Base-by-base conservation (phyloP, 2,797 vertebrate species). In the Amniataba percoides region DNA sequence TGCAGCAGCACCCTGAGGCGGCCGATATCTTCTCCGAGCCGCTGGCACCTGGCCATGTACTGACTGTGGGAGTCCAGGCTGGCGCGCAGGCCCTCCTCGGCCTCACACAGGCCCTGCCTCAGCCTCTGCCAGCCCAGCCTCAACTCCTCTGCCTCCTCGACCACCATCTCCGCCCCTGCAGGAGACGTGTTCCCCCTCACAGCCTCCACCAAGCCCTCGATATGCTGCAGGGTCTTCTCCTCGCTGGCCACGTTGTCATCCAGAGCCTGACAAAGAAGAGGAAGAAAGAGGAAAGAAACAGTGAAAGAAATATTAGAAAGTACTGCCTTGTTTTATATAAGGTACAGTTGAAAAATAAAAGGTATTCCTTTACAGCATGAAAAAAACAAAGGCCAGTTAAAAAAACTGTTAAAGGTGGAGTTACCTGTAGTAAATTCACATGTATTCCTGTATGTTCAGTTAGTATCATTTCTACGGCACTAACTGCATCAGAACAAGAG, bases 181-280 rank as follows among this genome's bases (percentile, higher is more conserved):
- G 98, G 97, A 51, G 97, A 99, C 0, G 97, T 97, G 84, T 95
- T 95, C 61, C 77, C 87, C 79, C 95, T 93, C 65, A 99, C 94
- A 0, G 81, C 83, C 31, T 83, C 85, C 0, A 96, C 95, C 53
- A 94, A 55, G 2, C 71, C 86, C 90, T 98, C 96, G 21, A 99
- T 93, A 45, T 91, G 73, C 72, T 87, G 92, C 88, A 97, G 78
- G 21, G 96, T 95, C 65, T 93, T 95, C 88, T 96, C 92, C 60
- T 96, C 96, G 0, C 59, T 82, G 10, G 90, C 94, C 43, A 99
- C 92, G 0, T 88, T 94, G 52, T 91, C 86, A 0, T 94, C 88
- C 75, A 96, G 79, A n/a, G 83, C 87, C 95, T 96, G 79, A n/a
- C 3, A 53, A 13, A 31, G 11, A 0, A 15, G 16, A 18, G 53